Percentiles rank a stretch among this genome's conserved stretches.
phyloP scores from a whole-genome alignment of 2,113 vertebrate species.

The Triplophysa tibetana region DNA sequence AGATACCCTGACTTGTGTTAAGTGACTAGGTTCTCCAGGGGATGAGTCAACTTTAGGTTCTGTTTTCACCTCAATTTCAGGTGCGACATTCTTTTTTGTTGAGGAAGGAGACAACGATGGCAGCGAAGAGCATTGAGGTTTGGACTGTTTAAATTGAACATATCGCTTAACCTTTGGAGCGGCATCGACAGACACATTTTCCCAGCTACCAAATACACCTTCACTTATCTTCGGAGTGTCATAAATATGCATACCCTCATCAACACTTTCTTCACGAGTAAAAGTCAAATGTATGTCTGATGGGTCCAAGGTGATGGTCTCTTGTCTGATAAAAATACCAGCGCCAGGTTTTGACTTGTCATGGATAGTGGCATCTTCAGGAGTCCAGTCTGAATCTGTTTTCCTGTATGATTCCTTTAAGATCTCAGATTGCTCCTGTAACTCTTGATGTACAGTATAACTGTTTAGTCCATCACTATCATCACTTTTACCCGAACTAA shows the following conservation, averaged over 20 bases:
- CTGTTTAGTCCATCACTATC: slow-evolving; percentile 57
- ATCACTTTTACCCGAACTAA: slow-evolving; percentile 63
- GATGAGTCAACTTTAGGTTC: slow-evolving; percentile 1
- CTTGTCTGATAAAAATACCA: slow-evolving; percentile 41
- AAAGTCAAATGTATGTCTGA: slow-evolving; percentile 42
- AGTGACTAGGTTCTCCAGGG: neutral
- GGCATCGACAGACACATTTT: neutral
- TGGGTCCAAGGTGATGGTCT: slow-evolving; percentile 50
- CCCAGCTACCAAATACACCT: neutral
- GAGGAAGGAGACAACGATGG: neutral
- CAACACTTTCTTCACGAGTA: slow-evolving; percentile 39
- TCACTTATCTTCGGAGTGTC: slow-evolving; percentile 18
- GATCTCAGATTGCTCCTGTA: slow-evolving; percentile 39
- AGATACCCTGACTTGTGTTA: slow-evolving; percentile 24
- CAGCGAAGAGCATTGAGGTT: neutral
- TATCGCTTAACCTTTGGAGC: slow-evolving; percentile 40
- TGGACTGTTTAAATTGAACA: slow-evolving; percentile 42
- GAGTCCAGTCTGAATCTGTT: slow-evolving; percentile 1
- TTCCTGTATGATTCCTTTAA: neutral
- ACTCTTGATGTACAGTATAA: slow-evolving; percentile 62
- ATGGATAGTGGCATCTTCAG: neutral
- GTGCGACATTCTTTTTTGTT: neutral
- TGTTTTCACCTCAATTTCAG: neutral
- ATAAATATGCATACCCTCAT: slow-evolving; percentile 19
- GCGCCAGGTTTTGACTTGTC: neutral